Base-by-base conservation (phyloP, 2,888 invertebrate genomes). In the Octonoba sinensis region DNA sequence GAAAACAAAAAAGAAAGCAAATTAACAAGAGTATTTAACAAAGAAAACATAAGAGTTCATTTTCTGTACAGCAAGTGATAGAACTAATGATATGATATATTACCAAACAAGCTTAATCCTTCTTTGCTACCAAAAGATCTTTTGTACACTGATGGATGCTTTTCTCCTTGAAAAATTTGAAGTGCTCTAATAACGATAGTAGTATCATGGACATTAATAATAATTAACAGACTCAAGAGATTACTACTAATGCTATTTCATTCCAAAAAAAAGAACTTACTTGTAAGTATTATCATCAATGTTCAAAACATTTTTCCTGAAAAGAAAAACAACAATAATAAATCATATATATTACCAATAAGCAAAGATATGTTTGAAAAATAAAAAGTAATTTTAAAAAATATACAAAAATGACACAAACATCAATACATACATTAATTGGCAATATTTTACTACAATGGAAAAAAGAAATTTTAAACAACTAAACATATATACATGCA, bases 111-210 rank as follows among this genome's bases (percentile, higher is more conserved):
- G 86, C 94, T 94, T 27, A 93, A 89, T 0, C 94, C 94, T 87
- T 94, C 94, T 86, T 91, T 92, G 74, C 85, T 90, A 1, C 90
- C 90, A 44, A 90, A 90, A 8, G 93, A 93, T 82, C 91, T 91
- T 88, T 93, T 94, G 87, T 93, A 93, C 47, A 91, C 91, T 81
- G 94, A 93, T 12, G 95, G 94, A 87, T 95, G 94, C 1, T 91
- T 90, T 70, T 92, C 91, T 2, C 91, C 90, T 83, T 92, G 91
- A 88, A 96, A 94, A 84, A 96, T 92, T 88, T 95, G 93, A 56
- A 96, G 89, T 0, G 93, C 93, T 77, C 91, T 91, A 51, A 59
- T 12, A 24, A 15, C 46, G 64, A 78, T 22, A 44, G 13, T 6
- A 15, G 56, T 15, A 11, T 24, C 44, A 46, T 44, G 44, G 20